Base-by-base conservation (phyloP, 2,888 invertebrate genomes). In the Sarcophaga carnaria region DNA sequence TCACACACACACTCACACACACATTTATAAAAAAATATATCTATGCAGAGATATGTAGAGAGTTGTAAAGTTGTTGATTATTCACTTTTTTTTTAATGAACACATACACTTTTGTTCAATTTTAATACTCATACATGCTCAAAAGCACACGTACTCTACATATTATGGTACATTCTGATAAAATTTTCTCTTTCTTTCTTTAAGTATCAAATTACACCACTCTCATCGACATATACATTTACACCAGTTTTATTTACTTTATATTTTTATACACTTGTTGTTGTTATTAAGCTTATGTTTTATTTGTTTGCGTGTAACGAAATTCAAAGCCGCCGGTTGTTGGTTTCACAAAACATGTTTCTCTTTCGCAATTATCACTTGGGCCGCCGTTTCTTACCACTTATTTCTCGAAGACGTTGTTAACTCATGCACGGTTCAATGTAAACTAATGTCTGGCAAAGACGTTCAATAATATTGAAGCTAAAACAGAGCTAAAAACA, bases 11-110 rank as follows among this genome's bases (percentile, higher is more conserved):
- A 54, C 72, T 47, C 63, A 69, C 62, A 2, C 14, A 37, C 37
- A 37, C 37, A 37, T 6, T 1, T 37, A 37, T 37, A 37, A 6
- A 37, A 37, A 37, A 37, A 4, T 27, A 27, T 27, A 27, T 0
- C 27, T 6, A 27, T 27, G 4, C 12, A 62, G 25, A 70, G 62
- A 54, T 17, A 37, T 4, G 27, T n/a, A 74, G n/a, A 66, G 64
- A 63, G 22, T 78, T 69, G 64, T 64, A 37, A 69, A 80, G 81
- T 79, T 72, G 83, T 75, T 78, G 80, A 88, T 90, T 92, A 91
- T 91, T 91, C 92, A 92, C 92, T 37, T 37, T 37, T 6, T 6
- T 27, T 89, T 90, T 89, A 90, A 89, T 90, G 89, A 89, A 90
- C 90, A 88, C 88, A 89, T 80, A 86, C 87, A 82, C 80, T 79